Evolutionary conservation across 2,888 invertebrate species (phyloP).

Genomic region (Drosophila tripunctata): DNA sequence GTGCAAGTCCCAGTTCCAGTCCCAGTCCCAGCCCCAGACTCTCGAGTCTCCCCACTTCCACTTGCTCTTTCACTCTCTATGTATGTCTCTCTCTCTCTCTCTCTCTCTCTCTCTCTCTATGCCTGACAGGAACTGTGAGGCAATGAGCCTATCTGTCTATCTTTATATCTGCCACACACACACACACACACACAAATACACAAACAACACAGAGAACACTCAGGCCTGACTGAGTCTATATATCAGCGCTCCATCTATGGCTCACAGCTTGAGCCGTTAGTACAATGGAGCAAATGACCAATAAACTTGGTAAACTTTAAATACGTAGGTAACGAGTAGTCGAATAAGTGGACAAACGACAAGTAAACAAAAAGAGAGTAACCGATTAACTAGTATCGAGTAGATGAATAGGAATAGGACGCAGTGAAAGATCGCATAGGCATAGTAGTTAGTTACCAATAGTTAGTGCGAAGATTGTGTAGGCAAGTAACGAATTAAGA

Average conservation of each 20-base stretch:
- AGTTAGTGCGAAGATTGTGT: too few species aligned
- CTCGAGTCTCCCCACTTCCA: conserved; percentile 5
- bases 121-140: conserved; percentile 36
- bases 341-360: not conserved
- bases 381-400: not conserved
- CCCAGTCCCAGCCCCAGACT: conserved; percentile 3
- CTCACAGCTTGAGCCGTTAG: conserved; percentile 22
- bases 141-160: conserved; percentile 58
- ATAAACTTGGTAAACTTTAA: not conserved
- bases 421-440: too few species aligned
- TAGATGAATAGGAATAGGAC: not conserved
- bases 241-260: conserved; percentile 42
- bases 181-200: conserved; percentile 15
- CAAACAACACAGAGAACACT: conserved; percentile 7
- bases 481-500: too few species aligned
- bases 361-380: not conserved
- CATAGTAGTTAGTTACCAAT: too few species aligned
- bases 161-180: conserved; percentile 52
- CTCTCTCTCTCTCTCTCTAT: not conserved
- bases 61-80: not conserved
- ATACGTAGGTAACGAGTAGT: not conserved
- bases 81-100: not conserved
- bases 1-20: conserved; percentile 3
- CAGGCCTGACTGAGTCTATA: conserved; percentile 21
- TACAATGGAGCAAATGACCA: conserved; percentile 8